Conservation (phyloP, 1,140 invertebrate species). For the Diplogasteroides magnus region DNA sequence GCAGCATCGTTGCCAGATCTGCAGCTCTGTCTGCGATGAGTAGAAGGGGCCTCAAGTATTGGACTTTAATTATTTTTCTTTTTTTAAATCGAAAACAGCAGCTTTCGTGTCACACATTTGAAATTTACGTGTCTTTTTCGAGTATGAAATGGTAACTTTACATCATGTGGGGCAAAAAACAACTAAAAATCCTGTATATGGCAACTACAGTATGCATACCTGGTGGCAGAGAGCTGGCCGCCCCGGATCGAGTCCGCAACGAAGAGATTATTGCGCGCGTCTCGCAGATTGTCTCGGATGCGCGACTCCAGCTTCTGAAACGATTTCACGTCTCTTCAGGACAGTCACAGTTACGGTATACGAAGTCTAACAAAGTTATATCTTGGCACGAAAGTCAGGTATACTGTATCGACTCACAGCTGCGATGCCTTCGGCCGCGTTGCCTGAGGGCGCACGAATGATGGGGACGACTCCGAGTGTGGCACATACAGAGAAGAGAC, state of each 20-base stretch:
- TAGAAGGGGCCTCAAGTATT: conserved; percentile 58
- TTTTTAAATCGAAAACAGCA: too few species aligned
- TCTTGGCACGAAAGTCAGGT: background rate
- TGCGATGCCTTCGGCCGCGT: conserved; percentile 95
- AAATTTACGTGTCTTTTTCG: too few species aligned
- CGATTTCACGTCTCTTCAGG: background rate
- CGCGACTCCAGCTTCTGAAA: conserved; percentile 84
- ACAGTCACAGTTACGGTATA: too few species aligned
- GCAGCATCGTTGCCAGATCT: conserved; percentile 91
- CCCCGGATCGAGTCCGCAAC: conserved; percentile 62
- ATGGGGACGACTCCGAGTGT: conserved; percentile 88
- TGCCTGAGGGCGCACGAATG: conserved; percentile 86
- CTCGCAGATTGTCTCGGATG: conserved; percentile 88
- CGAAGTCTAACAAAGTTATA: conserved; percentile 4
- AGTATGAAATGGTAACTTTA: too few species aligned
- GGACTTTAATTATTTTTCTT: too few species aligned
- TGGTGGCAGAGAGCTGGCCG: conserved; percentile 45
- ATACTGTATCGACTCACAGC: conserved; percentile 59
- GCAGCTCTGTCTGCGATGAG: conserved; percentile 84
- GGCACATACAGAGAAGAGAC: conserved; percentile 93
- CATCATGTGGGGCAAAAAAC: too few species aligned
- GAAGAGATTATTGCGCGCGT: conserved; percentile 91
- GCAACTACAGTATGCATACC: background rate
- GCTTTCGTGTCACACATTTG: too few species aligned
- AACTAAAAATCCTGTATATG: too few species aligned